Conservation (phyloP, 2,888 invertebrate species). For the Hirtodrosophila duncani region DNA sequence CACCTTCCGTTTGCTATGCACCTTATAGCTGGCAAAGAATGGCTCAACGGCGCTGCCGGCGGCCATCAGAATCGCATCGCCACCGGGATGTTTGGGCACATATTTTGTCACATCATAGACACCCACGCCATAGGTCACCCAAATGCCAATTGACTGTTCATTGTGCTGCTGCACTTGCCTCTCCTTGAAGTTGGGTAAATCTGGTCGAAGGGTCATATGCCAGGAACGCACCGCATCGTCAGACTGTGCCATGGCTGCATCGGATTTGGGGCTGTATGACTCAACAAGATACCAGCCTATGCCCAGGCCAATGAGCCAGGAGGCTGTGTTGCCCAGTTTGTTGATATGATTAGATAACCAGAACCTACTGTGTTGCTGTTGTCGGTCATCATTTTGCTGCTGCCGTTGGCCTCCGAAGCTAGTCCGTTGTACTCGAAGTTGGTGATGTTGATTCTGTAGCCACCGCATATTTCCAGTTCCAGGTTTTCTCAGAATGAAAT, state of each 20-base stretch:
- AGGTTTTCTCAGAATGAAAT: too few relatives aligned
- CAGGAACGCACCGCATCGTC: slow-evolving; percentile 37
- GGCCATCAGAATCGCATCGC: slow-evolving; percentile 92
- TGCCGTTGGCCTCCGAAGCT: too few relatives aligned
- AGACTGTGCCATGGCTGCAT: background rate
- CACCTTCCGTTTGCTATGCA: slow-evolving; percentile 87
- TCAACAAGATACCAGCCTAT: slow-evolving; percentile 18
- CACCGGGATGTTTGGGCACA: slow-evolving; percentile 92
- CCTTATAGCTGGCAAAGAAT: slow-evolving; percentile 93
- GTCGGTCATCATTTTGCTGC: too few relatives aligned
- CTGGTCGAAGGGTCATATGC: slow-evolving; percentile 72
- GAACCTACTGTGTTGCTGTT: too few relatives aligned
- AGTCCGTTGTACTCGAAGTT: too few relatives aligned
- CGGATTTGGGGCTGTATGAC: background rate
- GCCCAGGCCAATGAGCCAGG: slow-evolving; percentile 18
- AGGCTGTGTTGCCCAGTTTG: too few relatives aligned
- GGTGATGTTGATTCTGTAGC: too few relatives aligned
- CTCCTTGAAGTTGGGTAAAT: slow-evolving; percentile 83
- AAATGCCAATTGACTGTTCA: slow-evolving; percentile 81
- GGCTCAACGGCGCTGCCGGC: slow-evolving; percentile 96
- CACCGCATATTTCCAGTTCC: too few relatives aligned
- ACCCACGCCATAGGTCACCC: slow-evolving; percentile 89
- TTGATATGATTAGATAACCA: too few relatives aligned
- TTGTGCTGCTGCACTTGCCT: slow-evolving; percentile 88
- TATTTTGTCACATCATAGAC: slow-evolving; percentile 98